Conservation (phyloP, 2,113 vertebrate genomes). For the Strigops habroptila region DNA sequence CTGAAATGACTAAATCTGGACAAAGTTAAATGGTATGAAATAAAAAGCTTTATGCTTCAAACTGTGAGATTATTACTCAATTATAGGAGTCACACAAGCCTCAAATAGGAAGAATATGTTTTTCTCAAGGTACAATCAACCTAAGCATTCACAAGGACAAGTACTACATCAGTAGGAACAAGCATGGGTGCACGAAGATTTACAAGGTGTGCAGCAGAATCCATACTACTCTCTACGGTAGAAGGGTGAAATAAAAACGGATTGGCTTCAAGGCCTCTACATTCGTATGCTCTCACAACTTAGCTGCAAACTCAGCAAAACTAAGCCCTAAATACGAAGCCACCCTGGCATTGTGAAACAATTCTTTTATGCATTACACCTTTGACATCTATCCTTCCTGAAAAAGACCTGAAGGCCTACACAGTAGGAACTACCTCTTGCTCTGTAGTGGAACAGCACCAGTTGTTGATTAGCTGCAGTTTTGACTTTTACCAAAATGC, state of each 20-base stretch:
- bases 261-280: not conserved
- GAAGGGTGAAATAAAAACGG: not conserved
- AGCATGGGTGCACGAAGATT: accelerated
- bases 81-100: not conserved
- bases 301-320: not conserved
- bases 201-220: not conserved
- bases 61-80: not conserved
- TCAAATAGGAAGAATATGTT: not conserved
- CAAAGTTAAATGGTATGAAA: not conserved
- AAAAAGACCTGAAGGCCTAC: not conserved
- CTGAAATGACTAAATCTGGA: not conserved
- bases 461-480: not conserved
- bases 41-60: not conserved
- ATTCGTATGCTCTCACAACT: not conserved
- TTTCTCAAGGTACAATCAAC: not conserved
- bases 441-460: not conserved
- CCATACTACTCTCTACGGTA: not conserved
- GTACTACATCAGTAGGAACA: not conserved
- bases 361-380: not conserved
- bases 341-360: not conserved
- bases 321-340: not conserved
- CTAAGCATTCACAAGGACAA: not conserved
- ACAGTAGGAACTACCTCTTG: not conserved
- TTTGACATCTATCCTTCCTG: not conserved
- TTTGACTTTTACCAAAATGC: not conserved